Percentiles rank a stretch among this genome's conserved stretches.
Evolutionary conservation across 2,888 invertebrate genomes (phyloP).

Genomic region (Andrena haemorrhoa): DNA sequence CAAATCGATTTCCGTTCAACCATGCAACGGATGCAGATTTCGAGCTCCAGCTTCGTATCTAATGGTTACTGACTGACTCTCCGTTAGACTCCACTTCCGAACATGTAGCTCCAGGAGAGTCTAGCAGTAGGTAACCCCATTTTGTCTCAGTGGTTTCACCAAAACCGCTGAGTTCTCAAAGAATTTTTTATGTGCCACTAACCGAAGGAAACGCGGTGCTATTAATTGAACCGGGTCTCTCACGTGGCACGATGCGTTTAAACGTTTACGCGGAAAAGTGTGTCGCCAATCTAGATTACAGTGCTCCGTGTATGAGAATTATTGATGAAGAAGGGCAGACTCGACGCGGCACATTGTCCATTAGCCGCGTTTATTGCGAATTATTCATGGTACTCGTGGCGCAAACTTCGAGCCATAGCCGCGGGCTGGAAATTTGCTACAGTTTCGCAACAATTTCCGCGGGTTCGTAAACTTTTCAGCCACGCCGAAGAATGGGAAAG

Average conservation of each 20-base stretch:
- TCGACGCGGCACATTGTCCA: not conserved
- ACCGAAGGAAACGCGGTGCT: too few relatives aligned
- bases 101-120: not conserved
- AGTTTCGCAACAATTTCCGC: conserved; percentile 42
- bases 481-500: conserved; percentile 38
- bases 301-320: not conserved
- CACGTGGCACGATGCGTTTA: too few relatives aligned
- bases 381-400: not conserved
- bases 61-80: not conserved
- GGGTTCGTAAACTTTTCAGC: conserved; percentile 30
- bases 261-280: too few relatives aligned
- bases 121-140: too few relatives aligned
- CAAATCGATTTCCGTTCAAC: conserved; percentile 7
- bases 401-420: not conserved
- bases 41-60: not conserved
- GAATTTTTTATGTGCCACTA: too few relatives aligned
- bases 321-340: conserved; percentile 2
- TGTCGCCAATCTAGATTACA: too few relatives aligned
- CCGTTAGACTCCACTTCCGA: not conserved
- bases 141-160: too few relatives aligned
- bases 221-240: too few relatives aligned
- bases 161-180: too few relatives aligned
- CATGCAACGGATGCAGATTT: not conserved
- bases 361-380: not conserved
- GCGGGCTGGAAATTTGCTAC: conserved; percentile 33